phyloP scores from a whole-genome alignment of 2,113 vertebrate species.

The Sylvietta virens region DNA sequence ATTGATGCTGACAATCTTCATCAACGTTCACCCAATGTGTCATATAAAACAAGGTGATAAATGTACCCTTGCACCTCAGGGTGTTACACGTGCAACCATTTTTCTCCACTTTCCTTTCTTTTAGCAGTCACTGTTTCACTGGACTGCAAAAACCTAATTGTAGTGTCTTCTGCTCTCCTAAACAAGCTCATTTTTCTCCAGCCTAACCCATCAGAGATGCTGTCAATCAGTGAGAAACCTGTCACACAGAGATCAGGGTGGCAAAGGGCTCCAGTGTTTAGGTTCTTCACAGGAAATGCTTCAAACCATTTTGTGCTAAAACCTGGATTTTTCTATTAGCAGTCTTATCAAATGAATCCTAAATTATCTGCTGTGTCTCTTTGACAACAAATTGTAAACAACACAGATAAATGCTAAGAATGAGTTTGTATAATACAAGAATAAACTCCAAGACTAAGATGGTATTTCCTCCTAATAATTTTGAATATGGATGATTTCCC shows the following conservation, averaged over 20 bases:
- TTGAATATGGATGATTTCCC: not conserved
- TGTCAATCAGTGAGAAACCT: slow-evolving; percentile 38
- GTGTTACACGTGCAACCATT: not conserved
- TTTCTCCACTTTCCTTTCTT: slow-evolving; percentile 7
- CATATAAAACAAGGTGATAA: slow-evolving; percentile 43
- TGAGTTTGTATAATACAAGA: not conserved
- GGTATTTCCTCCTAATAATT: slow-evolving; percentile 23
- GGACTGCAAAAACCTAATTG: slow-evolving; percentile 48
- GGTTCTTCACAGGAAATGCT: not conserved
- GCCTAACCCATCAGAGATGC: slow-evolving; percentile 34
- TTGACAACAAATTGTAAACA: slow-evolving; percentile 25
- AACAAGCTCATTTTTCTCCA: slow-evolving; percentile 65
- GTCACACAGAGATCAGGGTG: not conserved
- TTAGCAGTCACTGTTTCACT: not conserved
- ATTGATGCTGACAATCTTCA: slow-evolving; percentile 9
- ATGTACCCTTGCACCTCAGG: slow-evolving; percentile 7
- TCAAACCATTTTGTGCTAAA: not conserved
- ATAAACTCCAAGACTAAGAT: not conserved
- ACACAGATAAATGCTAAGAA: not conserved
- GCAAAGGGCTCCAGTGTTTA: not conserved
- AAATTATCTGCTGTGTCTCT: not conserved
- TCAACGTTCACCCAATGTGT: slow-evolving; percentile 16
- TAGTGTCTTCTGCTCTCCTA: slow-evolving; percentile 49
- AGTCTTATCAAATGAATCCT: not conserved
- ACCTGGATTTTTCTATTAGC: not conserved